Evolutionary conservation across 92 coral and sea anemone species (phyloP).

Genomic region (Zoanthus gigantus): DNA sequence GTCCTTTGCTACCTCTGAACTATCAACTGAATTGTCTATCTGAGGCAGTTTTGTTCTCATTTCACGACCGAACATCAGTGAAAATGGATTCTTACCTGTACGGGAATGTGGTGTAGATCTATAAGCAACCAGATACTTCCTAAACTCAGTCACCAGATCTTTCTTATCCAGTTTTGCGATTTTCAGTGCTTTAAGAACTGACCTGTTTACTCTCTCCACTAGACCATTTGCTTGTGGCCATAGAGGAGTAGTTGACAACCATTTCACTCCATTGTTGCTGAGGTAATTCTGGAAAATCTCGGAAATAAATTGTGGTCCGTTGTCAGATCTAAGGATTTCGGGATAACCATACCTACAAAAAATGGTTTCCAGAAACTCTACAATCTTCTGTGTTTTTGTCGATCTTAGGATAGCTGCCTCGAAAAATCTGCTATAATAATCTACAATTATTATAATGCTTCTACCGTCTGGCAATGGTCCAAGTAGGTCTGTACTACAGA

Average conservation of each 20-base stretch:
- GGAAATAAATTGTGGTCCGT: too few species aligned
- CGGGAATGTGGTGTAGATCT: conserved; percentile 54
- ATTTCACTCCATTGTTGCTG: conserved; percentile 40
- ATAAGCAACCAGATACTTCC: conserved; percentile 45
- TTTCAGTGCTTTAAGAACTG: conserved; percentile 34
- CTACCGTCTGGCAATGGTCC: conserved; percentile 56
- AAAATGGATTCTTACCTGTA: conserved; percentile 17
- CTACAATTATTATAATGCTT: conserved; percentile 36
- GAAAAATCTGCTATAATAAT: conserved; percentile 48
- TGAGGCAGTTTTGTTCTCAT: conserved; percentile 49
- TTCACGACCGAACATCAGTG: conserved; percentile 40
- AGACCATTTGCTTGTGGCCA: conserved; percentile 6
- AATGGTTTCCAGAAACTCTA: conserved; percentile 35
- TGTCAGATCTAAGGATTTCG: too few species aligned
- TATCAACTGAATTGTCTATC: conserved; percentile 19
- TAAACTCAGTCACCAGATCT: conserved; percentile 46
- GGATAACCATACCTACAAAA: conserved; percentile 38
- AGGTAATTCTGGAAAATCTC: conserved; percentile 11
- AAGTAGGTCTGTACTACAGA: conserved; percentile 45
- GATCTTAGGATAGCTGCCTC: conserved; percentile 50
- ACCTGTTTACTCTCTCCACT: conserved; percentile 49
- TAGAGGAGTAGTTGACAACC: neutral
- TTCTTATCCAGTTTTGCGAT: conserved; percentile 44
- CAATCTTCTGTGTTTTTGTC: conserved; percentile 43
- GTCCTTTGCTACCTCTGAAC: conserved; percentile 36